Evolutionary conservation across 2,888 invertebrate genomes (phyloP).

Genomic region (Bembecia ichneumoniformis): DNA sequence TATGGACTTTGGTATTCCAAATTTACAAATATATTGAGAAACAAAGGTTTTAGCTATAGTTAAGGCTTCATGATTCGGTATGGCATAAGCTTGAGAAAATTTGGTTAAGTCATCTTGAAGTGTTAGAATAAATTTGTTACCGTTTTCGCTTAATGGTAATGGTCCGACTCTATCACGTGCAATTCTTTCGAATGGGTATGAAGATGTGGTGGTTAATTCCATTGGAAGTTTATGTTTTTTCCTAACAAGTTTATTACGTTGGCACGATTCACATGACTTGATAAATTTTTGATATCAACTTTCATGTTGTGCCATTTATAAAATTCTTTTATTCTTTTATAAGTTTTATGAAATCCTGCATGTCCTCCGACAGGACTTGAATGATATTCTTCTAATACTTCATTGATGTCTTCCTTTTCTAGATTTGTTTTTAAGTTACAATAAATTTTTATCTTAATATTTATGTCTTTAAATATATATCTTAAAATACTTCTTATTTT

Average conservation of each 20-base stretch:
- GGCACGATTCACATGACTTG: not conserved
- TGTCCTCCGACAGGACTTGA: not conserved
- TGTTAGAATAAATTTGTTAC: not conserved
- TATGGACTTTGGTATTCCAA: not conserved
- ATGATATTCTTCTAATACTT: not conserved
- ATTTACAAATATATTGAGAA: not conserved
- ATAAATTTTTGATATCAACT: not conserved
- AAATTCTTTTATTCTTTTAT: not conserved
- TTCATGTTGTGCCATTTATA: not conserved
- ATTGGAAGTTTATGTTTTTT: not conserved
- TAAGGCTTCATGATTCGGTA: not conserved
- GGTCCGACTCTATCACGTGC: not conserved
- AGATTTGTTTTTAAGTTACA: not conserved
- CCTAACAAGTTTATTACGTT: not conserved
- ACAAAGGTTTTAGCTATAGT: not conserved
- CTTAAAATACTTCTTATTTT: not conserved
- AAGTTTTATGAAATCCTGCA: not conserved
- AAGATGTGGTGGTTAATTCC: not conserved
- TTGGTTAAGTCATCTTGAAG: not conserved
- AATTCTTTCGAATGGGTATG: not conserved
- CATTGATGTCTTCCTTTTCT: not conserved
- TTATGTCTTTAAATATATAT: not conserved
- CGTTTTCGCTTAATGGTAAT: not conserved
- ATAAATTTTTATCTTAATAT: not conserved
- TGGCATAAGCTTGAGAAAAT: not conserved